Percentiles rank a stretch among this genome's conserved stretches.
phyloP scores from a whole-genome alignment of 2,797 vertebrate genomes.

The Eospalax fontanierii region DNA sequence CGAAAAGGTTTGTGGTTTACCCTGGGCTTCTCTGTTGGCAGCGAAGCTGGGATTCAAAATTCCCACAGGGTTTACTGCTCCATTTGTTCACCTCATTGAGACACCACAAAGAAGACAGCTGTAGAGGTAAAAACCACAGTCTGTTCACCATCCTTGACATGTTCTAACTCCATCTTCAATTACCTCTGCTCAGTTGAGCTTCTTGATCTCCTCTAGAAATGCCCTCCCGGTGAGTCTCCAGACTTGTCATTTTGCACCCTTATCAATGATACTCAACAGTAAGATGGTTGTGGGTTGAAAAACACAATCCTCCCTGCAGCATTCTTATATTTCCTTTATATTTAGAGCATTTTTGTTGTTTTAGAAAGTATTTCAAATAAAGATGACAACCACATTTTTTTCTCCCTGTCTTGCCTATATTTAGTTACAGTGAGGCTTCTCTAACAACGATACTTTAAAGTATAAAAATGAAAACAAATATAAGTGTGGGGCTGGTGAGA shows the following conservation, averaged over 20 bases:
- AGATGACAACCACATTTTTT: neutral
- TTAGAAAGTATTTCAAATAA: slow-evolving; percentile 38
- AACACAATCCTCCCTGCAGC: neutral
- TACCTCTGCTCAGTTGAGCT: too few species aligned
- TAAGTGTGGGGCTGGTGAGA: neutral
- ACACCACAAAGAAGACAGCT: slow-evolving; percentile 56
- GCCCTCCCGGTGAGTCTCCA: neutral
- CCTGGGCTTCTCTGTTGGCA: slow-evolving; percentile 52
- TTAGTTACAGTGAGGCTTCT: neutral
- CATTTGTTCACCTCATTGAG: slow-evolving; percentile 69
- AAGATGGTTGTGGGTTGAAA: neutral
- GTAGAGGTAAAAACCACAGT: slow-evolving; percentile 70
- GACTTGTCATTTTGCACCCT: neutral
- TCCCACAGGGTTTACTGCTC: slow-evolving; percentile 47
- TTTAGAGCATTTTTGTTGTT: slow-evolving; percentile 12
- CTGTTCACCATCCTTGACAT: slow-evolving; percentile 71
- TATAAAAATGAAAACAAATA: neutral
- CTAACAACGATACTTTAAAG: neutral
- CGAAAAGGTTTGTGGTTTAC: slow-evolving; percentile 34
- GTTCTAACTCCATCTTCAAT: slow-evolving; percentile 72
- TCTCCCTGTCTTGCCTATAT: neutral
- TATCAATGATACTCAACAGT: neutral
- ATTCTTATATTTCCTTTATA: slow-evolving; percentile 23
- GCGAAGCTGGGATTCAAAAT: slow-evolving; percentile 61
- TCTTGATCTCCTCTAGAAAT: slow-evolving; percentile 32